These are phyloP conservation scores for Parapsyche elsis DNA, from an alignment of 1,140 invertebrate genomes.

Conservation along the genomic window DNA sequence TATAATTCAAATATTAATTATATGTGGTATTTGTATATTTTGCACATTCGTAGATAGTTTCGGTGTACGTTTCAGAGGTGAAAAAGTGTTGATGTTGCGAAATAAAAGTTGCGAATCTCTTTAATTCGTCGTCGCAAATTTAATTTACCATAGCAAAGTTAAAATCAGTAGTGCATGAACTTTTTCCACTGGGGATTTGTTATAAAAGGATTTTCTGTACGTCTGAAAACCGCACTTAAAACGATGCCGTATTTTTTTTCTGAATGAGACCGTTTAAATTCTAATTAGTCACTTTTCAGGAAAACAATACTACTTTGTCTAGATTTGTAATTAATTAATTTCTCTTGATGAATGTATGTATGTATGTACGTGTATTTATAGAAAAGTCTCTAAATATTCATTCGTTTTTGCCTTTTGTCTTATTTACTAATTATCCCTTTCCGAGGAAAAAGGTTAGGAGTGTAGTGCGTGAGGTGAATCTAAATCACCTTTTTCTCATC, in stretches of 20 bases:
- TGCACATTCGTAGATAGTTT: too few relatives aligned
- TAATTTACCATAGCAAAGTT: neutral
- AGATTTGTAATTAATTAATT: too few relatives aligned
- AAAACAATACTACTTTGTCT: too few relatives aligned
- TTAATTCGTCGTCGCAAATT: neutral
- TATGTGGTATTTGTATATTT: too few relatives aligned
- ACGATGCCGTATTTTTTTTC: neutral
- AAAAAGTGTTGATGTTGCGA: too few relatives aligned
- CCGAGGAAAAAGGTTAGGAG: neutral
- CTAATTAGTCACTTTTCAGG: too few relatives aligned
- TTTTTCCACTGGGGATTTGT: neutral
- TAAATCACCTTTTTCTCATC: neutral
- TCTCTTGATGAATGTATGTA: neutral
- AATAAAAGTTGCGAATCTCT: too few relatives aligned
- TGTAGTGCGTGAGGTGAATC: neutral
- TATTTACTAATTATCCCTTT: conserved; percentile 11
- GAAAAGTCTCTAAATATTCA: neutral
- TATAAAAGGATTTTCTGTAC: neutral
- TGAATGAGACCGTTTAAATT: too few relatives aligned
- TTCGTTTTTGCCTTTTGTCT: neutral
- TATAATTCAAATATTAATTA: too few relatives aligned
- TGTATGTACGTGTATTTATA: neutral
- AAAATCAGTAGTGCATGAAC: neutral
- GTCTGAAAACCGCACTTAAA: neutral
- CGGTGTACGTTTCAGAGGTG: too few relatives aligned